These are phyloP conservation scores for Paelopatides confundens DNA, from an alignment of 53 echinoderm and acorn worm genomes.

Conservation along the genomic window DNA sequence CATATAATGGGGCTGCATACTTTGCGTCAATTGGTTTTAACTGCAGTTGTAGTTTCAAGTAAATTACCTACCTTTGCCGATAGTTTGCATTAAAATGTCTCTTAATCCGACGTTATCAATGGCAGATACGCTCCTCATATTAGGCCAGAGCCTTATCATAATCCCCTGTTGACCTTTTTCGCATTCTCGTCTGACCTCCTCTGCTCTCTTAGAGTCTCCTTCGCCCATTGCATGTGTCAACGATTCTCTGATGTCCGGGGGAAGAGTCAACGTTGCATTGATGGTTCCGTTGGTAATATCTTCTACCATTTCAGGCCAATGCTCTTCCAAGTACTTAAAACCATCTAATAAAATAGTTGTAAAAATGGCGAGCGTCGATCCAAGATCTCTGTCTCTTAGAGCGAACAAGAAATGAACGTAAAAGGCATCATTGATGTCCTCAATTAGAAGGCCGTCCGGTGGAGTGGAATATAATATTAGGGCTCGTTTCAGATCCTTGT, in stretches of 20 bases:
- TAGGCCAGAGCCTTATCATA: constrained; percentile 79
- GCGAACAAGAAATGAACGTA: constrained; percentile 78
- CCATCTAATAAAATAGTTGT: constrained; percentile 57
- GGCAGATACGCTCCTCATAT: constrained; percentile 41
- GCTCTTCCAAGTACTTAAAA: constrained; percentile 60
- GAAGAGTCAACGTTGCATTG: constrained; percentile 34
- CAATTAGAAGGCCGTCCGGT: constrained; percentile 25
- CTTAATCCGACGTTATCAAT: constrained; percentile 50
- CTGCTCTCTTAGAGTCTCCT: constrained; percentile 56
- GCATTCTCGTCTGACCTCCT: constrained; percentile 70
- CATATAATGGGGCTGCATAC: too few species aligned
- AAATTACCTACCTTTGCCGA: constrained; percentile 50
- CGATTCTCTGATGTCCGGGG: constrained; percentile 6
- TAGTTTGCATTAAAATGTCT: constrained; percentile 42
- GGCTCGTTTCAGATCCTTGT: too few species aligned
- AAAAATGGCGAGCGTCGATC: constrained; percentile 18
- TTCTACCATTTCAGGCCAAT: constrained; percentile 68
- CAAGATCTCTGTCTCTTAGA: neutral
- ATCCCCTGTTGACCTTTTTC: constrained; percentile 80
- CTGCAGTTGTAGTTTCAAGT: too few species aligned
- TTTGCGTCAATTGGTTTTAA: too few species aligned
- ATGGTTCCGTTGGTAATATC: constrained; percentile 68
- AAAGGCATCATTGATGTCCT: constrained; percentile 27
- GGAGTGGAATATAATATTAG: constrained; percentile 32
- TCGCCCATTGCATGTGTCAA: constrained; percentile 38